Base-by-base conservation (phyloP, 2,113 vertebrate genomes). In the Clarias magur region DNA sequence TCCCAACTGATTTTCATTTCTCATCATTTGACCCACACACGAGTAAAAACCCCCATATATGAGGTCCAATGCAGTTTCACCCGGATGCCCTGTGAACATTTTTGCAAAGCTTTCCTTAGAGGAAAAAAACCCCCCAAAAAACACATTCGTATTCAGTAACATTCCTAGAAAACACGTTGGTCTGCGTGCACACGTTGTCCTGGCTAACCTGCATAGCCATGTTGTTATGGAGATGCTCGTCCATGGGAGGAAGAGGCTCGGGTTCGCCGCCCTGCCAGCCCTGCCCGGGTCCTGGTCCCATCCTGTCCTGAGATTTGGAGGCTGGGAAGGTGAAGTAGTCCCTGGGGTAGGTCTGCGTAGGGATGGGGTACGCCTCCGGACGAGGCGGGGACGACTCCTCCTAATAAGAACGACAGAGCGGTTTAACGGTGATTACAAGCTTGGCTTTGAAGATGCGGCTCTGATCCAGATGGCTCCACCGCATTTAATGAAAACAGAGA, bases 241-340 rank as follows among this genome's bases (percentile, higher is more conserved):
- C 97, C 97, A 92, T 88, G 27, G 80, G 95, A 93, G 17, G 95
- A 92, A 86, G 95, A 94, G 4, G 98, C 97, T 91, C 96, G 92
- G 57, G 98, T 83, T 99, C 98, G 85, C 96, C 95, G 88, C 89
- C 91, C 80, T 96, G 95, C 98, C 98, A 99, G 89, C 96, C 97
- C 93, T 94, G 96, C 11, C 95, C 92, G 16, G 95, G 88, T 3
- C 63, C 90, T 53, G 96, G 95, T 53, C 90, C 97, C 91, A 97
- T 94, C 88, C 97, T 94, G 88, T 99, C 98, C 92, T 98, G 97
- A 85, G 97, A 97, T 91, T 96, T 98, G 9, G 97, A 97, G 65
- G 97, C 96, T 12, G 98, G 98, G 92, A 99, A 97, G 60, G 98
- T 99, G 93, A 99, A 99, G 94, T 99, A 99, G 59, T 99, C 98